A percentile compares a stretch with the other conserved stretches of the same genome.
These are phyloP conservation scores for Leptinotarsa lineolata DNA, from an alignment of 1,140 invertebrate genomes.

Conservation along the genomic window DNA sequence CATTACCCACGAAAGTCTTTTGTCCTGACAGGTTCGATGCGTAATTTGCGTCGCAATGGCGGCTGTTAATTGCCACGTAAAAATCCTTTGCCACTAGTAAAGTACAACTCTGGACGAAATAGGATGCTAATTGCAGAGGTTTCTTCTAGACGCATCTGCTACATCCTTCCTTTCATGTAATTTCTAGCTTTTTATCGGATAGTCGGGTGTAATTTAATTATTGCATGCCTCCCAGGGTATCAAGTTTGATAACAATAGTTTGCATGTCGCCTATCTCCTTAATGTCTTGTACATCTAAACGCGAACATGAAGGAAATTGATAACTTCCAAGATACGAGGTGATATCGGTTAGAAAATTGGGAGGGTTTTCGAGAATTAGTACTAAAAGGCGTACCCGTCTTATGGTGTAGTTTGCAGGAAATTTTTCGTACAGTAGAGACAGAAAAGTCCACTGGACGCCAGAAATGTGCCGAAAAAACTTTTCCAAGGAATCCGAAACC, in stretches of 20 bases:
- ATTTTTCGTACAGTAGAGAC: too few species aligned
- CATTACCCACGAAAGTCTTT: constrained; percentile 17
- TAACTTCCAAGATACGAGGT: background rate
- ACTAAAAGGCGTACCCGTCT: too few species aligned
- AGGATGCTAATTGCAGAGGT: constrained; percentile 11
- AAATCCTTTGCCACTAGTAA: constrained; percentile 6
- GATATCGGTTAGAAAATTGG: too few species aligned
- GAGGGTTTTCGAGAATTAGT: too few species aligned
- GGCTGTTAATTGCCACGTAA: background rate
- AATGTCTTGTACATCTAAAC: constrained; percentile 1
- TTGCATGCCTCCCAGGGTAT: background rate
- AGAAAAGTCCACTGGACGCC: too few species aligned
- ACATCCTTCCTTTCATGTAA: background rate
- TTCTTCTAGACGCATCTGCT: background rate
- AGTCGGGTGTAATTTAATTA: background rate
- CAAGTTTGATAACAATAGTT: constrained; percentile 1
- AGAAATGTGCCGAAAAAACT: too few species aligned
- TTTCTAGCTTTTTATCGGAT: background rate
- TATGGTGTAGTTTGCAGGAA: too few species aligned
- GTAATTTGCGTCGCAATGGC: constrained; percentile 8
- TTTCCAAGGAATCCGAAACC: too few species aligned
- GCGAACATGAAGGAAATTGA: background rate
- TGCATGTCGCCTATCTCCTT: background rate
- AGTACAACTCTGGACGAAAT: background rate
- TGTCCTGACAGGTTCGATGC: constrained; percentile 5